Percentiles rank a stretch among this genome's conserved stretches.
These are phyloP conservation scores for Sceliomorpha sp. DNA, from an alignment of 2,888 invertebrate species.

Conservation along the genomic window DNA sequence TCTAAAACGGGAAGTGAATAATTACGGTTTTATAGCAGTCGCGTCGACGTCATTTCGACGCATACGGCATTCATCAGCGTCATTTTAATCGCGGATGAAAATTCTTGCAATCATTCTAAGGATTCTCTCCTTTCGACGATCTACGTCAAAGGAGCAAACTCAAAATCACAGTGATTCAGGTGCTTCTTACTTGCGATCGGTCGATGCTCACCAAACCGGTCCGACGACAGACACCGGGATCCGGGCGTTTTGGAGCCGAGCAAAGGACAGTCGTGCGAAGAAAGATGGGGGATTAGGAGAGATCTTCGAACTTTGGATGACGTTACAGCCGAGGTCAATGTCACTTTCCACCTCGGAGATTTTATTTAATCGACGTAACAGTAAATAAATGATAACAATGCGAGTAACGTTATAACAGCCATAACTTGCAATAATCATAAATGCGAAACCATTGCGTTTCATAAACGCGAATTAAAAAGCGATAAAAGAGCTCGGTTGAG, in stretches of 20 bases:
- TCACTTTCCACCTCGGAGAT: slow-evolving; percentile 42
- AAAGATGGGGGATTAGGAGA: slow-evolving; percentile 32
- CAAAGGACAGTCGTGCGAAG: slow-evolving; percentile 14
- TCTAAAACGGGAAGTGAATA: too few relatives aligned
- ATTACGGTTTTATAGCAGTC: too few relatives aligned
- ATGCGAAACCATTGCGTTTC: too few relatives aligned
- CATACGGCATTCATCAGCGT: slow-evolving; percentile 26
- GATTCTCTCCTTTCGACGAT: too few relatives aligned
- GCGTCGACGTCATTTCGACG: too few relatives aligned
- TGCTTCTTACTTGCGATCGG: slow-evolving; percentile 50
- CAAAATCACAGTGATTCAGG: slow-evolving; percentile 53
- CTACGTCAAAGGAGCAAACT: slow-evolving; percentile 45
- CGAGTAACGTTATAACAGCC: too few relatives aligned
- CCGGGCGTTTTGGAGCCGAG: slow-evolving; percentile 34
- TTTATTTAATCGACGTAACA: too few relatives aligned
- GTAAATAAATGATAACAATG: too few relatives aligned
- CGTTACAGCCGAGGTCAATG: slow-evolving; percentile 47
- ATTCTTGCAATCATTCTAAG: slow-evolving; percentile 37
- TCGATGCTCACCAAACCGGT: slow-evolving; percentile 49
- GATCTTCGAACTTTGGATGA: slow-evolving; percentile 46
- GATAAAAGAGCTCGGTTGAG: too few relatives aligned
- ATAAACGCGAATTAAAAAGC: too few relatives aligned
- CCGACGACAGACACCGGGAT: slow-evolving; percentile 47
- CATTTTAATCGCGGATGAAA: slow-evolving; percentile 19
- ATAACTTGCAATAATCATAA: too few relatives aligned